These are phyloP conservation scores for Phorcus lineatus DNA, from an alignment of 2,888 invertebrate genomes.

Conservation along the genomic window DNA sequence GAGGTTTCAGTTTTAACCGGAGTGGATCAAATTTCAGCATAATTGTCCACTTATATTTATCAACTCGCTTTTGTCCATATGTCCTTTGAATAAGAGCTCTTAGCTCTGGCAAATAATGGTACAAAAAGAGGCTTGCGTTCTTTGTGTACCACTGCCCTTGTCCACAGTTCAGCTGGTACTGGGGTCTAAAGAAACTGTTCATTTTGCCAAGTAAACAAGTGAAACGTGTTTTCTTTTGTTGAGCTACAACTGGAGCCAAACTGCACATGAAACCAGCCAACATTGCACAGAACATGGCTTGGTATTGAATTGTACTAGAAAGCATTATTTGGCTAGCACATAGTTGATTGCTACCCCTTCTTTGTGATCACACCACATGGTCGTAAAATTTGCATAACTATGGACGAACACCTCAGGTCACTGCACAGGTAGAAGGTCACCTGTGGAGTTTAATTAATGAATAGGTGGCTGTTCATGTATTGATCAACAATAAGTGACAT, in stretches of 20 bases:
- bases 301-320: neutral
- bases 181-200: conserved; percentile 15
- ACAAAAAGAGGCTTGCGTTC: neutral
- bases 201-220: conserved; percentile 20
- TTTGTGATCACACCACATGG: neutral
- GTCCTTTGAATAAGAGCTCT: neutral
- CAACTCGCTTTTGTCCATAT: conserved; percentile 4
- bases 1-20: neutral
- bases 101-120: conserved; percentile 10
- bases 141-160: neutral
- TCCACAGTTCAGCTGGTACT: neutral
- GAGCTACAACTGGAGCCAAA: conserved; percentile 8
- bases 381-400: conserved; percentile 20
- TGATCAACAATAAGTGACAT: no score
- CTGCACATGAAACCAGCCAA: conserved; percentile 2
- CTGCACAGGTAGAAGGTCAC: conserved; percentile 15
- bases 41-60: conserved; percentile 8
- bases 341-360: neutral
- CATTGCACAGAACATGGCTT: neutral
- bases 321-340: neutral
- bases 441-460: conserved; percentile 3
- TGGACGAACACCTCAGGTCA: conserved; percentile 13
- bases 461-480: no score
- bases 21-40: neutral
- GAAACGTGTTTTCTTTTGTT: conserved; percentile 15